Evolutionary conservation across 2,797 vertebrate genomes (phyloP), one percentile per base, ranked within the genome.

Genomic region (Chanos chanos): DNA sequence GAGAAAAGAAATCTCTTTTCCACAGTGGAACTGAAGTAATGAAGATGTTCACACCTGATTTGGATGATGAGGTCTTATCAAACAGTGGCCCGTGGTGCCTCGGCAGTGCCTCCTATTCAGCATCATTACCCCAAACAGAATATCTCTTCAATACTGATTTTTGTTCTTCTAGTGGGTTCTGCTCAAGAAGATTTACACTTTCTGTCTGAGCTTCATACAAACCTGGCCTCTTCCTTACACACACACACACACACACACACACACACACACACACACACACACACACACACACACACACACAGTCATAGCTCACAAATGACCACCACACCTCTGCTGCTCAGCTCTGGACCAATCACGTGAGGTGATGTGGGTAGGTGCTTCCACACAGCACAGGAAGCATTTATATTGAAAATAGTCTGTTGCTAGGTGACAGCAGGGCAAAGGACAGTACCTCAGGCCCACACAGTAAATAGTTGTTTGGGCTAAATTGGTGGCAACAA

Each of bases 401-500:
- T 76, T 84, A 70, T 79, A 86, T 86, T 86, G 82, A 83, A 87
- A 89, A 87, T 86, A 87, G 81, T 82, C 82, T 83, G 91, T 93
- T 91, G 90, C 92, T 84, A 86, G 82, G 92, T 79, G 81, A 89
- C 87, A 61, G 64, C n/a, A 80, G 86, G 77, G 74, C 89, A 90
- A 91, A 90, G 89, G 71, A 85, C 87, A 87, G 77, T 73, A 82
- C 78, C 74, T 87, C 77, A 16, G 81, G 72, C 67, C 45, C 59
- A 78, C 69, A 76, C 73, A 86, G 91, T 83, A 75, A 89, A 89
- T 81, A 79, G 80, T 81, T 83, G 82, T 85, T 80, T 4, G 67
- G 70, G 71, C 19, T 45, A 15, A 60, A 63, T 34, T 59, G 59
- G 54, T 48, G 59, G 54, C 71, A 44, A 68, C 73, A 45, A 47